Evolutionary conservation across 2,113 vertebrate genomes (phyloP).

Genomic region (Thunnus thynnus): DNA sequence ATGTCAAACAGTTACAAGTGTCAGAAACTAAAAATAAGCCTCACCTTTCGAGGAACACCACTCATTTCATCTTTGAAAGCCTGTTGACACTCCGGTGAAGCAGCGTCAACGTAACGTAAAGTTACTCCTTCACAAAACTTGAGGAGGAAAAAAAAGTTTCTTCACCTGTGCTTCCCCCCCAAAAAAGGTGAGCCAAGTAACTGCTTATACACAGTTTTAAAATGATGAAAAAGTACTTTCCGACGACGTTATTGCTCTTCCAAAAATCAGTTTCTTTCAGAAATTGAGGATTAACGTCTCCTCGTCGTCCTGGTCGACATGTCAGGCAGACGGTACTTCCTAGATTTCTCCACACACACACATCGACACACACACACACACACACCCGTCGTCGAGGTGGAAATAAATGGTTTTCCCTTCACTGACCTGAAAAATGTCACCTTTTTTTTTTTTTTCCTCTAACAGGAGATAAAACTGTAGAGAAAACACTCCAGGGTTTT

Average conservation of each 20-base stretch:
- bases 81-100: neutral
- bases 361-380: neutral
- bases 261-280: constrained; percentile 3
- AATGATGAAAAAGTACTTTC: neutral
- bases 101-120: neutral
- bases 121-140: constrained; percentile 3
- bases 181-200: constrained; percentile 8
- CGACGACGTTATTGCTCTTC: rapidly evolving
- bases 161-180: constrained; percentile 48
- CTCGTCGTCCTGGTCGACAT: constrained; percentile 41
- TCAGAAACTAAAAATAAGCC: constrained; percentile 15
- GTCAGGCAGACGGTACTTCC: constrained; percentile 68
- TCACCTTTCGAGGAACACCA: constrained; percentile 48
- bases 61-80: constrained; percentile 38
- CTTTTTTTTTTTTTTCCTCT: no score
- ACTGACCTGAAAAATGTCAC: neutral
- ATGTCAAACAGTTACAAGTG: neutral
- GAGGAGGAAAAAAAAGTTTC: neutral
- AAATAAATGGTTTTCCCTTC: neutral
- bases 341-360: constrained; percentile 54
- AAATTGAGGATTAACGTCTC: constrained; percentile 24
- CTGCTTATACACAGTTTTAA: rapidly evolving
- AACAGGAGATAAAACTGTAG: neutral
- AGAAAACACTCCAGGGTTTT: neutral
- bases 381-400: constrained; percentile 14